Base-by-base conservation (phyloP, 2,888 invertebrate genomes). In the Arctia plantaginis region DNA sequence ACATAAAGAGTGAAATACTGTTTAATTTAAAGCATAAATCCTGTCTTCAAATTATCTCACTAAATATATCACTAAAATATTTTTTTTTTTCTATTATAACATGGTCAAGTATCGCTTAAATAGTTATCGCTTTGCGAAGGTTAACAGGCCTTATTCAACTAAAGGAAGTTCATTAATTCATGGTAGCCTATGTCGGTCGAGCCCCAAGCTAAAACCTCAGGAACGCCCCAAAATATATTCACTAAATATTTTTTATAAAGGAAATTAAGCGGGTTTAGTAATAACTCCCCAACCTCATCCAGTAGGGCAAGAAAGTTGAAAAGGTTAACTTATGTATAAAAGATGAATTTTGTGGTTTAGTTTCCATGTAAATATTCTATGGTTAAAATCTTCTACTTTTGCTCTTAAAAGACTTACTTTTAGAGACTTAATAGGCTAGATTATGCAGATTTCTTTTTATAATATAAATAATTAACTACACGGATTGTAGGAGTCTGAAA, bases 151-250 rank as follows among this genome's bases (percentile, higher is more conserved):
- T 85, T 77, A 82, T 33, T 39, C 15, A n/a, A 66, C 59, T 66
- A 75, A 74, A 80, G 81, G 77, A 76, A 79, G 79, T 84, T 87
- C 83, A 88, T 87, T 89, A 89, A 89, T 87, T 89, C 86, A 82
- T 80, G 74, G 79, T 73, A 77, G 78, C 80, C 83, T 85, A 84
- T 85, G 86, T 71, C 66, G 39, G 62, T 62, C 8, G 71, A 41
- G 65, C 18, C 73, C 71, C 78, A 78, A 77, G 80, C 74, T 79
- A 77, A 76, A 82, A 77, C 80, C 71, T 67, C 77, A 65, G 72
- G 44, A 33, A 65, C 64, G 67, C 68, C 71, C 76, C 75, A 80
- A 80, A 84, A 59, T 62, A 51, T 68, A 39, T 55, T 39, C 27
- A 35, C 69, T 68, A 47, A 83, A 84, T 81, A 77, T 84, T 79